Base-by-base conservation (phyloP, 2,888 invertebrate species). In the Spisula subtruncata region DNA sequence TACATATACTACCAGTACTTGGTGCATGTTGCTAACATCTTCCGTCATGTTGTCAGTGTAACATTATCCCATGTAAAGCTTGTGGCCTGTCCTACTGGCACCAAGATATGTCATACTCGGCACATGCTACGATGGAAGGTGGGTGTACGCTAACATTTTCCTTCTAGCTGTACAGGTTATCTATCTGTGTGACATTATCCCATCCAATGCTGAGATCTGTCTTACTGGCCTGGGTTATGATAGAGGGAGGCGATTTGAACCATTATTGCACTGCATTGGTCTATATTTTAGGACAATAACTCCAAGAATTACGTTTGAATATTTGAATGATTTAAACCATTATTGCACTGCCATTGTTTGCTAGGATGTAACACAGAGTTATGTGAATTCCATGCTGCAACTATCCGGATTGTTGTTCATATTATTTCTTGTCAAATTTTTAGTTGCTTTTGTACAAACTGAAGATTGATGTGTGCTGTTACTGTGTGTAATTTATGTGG, bases 1-100 rank as follows among this genome's bases (percentile, higher is more conserved):
- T 79, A 75, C 35, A 75, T 75, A 51, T 60, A 75, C 41, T 41
- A 41, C 41, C 41, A 41, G 41, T 41, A 41, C 60, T 66, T 66
- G 60, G 60, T 66, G 60, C 60, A 66, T 66, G 2, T 66, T 66
- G 60, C n/a, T n/a, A 10, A 66, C 60, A 66, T 66, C 60, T 66
- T 66, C 60, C 60, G 25, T 10, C 60, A 25, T 66, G 60, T 20
- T n/a, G 12, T 66, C 60, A 0, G 10, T 66, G 60, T 66, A 25
- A 25, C 25, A 66, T 25, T 25, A 25, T 66, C 2, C 25, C n/a
- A 66, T 12, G 0, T 66, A 25, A 25, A 6, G n/a, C 2, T 5
- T 6, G 8, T 6, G 4, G 25, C n/a, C 4, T 66, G 60, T 66
- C 25, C 60, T 66, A n/a, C 25, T 25, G 60, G 12, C 6, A n/a